Conservation (phyloP, 2,797 vertebrate species). For the Fratercula arctica region DNA sequence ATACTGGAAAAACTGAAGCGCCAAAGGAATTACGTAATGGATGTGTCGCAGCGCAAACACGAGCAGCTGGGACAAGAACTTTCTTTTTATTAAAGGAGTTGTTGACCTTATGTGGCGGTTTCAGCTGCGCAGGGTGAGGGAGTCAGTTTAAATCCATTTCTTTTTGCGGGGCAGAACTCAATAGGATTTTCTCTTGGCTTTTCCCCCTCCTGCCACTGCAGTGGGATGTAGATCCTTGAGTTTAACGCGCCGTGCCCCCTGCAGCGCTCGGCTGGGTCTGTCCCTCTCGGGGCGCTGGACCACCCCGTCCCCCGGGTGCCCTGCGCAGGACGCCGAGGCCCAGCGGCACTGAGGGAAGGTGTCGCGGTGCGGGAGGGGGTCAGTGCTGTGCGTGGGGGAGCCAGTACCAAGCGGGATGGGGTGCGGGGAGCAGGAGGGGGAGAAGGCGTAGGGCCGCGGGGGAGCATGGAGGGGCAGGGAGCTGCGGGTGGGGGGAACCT, state of each 20-base stretch:
- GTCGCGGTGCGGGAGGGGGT: not conserved
- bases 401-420: not conserved
- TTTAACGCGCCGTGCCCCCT: accelerated
- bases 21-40: not conserved
- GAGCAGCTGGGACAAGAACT: not conserved
- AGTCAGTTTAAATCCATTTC: not conserved
- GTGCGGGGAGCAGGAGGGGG: not conserved
- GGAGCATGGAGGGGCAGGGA: accelerated
- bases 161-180: not conserved
- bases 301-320: not conserved
- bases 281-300: not conserved
- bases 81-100: not conserved
- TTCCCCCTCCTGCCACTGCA: accelerated
- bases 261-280: accelerated
- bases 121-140: not conserved
- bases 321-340: not conserved
- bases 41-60: not conserved
- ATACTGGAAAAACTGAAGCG: not conserved
- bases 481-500: not conserved
- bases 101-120: not conserved
- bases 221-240: not conserved
- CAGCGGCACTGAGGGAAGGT: not conserved
- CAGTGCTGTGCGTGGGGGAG: accelerated
- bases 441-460: not conserved
- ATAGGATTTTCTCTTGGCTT: not conserved